Base-by-base conservation (phyloP, 1,140 invertebrate species). In the Glomeris maerens region DNA sequence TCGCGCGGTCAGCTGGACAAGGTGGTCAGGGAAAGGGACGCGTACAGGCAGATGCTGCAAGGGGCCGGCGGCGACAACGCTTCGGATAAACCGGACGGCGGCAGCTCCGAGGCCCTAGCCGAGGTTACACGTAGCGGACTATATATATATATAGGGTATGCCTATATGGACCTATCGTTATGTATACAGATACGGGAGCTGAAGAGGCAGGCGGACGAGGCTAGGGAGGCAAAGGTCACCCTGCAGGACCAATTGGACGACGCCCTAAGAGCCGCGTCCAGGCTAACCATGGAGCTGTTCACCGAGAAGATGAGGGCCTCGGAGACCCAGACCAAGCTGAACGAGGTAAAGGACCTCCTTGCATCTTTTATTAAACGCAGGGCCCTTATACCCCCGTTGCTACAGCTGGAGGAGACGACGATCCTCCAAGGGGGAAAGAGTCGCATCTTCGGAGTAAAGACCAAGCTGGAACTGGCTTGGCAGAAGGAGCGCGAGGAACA, bases 401-500 rank as follows among this genome's bases (percentile, higher is more conserved):
- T 40, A 27, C 52, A 54, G 40, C 49, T 67, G n/a, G 84, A 51
- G 56, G 69, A 70, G 55, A 67, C 68, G 52, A 64, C 63, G 26
- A 56, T 72, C 4, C 55, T 65, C 20, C 59, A 62, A 25, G 60
- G 65, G 5, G 64, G 64, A 1, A 72, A 87, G 49, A 83, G 84
- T 0, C 83, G 87, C 61, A 80, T 88, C 54, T 80, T 84, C 2
- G 85, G 86, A 22, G 68, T 89, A 42, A 81, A 84, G 62, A 88
- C 88, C 1, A 77, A 85, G 31, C 80, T 95, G 75, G 90, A 95
- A 63, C 67, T 93, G 13, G 87, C 89, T 1, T 96, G 91, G 91
- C 88, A 93, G 59, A 94, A 93, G 63, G 92, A 96, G 65, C 72
- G 91, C 47, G 83, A 88, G 60, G 88, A 94, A 60, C 88, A 94